A percentile compares a stretch with the other conserved stretches of the same genome.
phyloP scores from a whole-genome alignment of 2,888 invertebrate genomes.

The Pristionchus arcanus region DNA sequence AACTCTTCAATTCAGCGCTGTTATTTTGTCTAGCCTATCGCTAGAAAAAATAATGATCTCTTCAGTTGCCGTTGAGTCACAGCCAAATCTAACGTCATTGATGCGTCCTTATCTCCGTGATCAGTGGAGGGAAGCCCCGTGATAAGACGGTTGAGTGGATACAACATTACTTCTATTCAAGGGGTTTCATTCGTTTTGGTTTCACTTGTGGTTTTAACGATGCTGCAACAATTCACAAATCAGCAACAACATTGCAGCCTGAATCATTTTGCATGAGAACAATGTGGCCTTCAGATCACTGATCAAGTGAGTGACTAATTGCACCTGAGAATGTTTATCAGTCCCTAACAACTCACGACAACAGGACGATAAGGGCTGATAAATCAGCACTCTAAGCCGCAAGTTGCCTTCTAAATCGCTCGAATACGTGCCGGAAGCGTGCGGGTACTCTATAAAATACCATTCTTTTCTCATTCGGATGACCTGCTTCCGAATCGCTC shows the following conservation, averaged over 20 bases:
- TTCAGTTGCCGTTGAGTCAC: not conserved
- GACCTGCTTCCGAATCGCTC: not conserved
- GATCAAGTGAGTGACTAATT: constrained; percentile 14
- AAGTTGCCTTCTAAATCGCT: not conserved
- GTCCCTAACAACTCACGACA: not conserved
- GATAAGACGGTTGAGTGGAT: not conserved
- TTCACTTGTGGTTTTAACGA: no score
- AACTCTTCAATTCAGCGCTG: no score
- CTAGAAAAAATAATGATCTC: not conserved
- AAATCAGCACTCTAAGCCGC: not conserved
- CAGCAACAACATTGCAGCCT: not conserved
- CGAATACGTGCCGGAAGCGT: not conserved
- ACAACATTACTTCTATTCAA: not conserved
- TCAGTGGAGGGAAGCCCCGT: constrained; percentile 17
- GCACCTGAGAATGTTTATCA: not conserved
- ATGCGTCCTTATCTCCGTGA: not conserved
- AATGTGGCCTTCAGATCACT: not conserved
- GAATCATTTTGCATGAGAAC: not conserved
- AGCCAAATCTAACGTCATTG: not conserved
- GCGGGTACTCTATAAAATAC: not conserved
- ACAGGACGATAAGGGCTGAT: not conserved
- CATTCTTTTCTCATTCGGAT: not conserved
- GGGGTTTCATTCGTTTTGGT: not conserved
- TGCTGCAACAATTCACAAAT: no score
- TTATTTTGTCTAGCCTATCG: not conserved